Evolutionary conservation across 2,113 vertebrate genomes (phyloP), one percentile per base, ranked within the genome.

Genomic region (Pseudorhombus dupliciocellatus): DNA sequence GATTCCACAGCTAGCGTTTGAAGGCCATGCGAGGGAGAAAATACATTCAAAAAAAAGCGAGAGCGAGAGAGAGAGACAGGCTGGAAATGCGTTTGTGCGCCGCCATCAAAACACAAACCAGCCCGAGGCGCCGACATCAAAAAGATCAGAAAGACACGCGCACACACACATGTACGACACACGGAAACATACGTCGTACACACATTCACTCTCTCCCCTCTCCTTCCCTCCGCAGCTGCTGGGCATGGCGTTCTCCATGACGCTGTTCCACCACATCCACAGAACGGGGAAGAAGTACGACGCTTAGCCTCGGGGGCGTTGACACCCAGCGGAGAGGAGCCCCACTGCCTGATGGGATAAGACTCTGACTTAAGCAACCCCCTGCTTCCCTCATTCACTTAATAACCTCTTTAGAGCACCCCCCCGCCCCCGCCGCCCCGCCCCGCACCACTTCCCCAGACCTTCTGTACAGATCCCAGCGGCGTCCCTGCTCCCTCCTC

Each of bases 231-330:
- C 91, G 92, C 94, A 99, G 98, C 96, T 99, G 73, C 94, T 99
- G 84, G 98, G 96, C 75, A 99, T 99, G 98, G 98, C 96, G 40
- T 99, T 99, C 92, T 98, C 98, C 91, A 98, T 99, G 96, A 98
- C 95, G 7, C 94, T 99, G 53, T 99, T 98, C 92, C 98, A 99
- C 87, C 98, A 99, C 88, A 98, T 98, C 93, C 97, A 97, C 92
- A 95, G 96, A 93, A 97, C 96, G 55, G 97, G 96, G 77, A 99
- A 99, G 92, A 99, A 99, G 92, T 99, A 98, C 0, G 96, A 98
- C 4, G 98, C 98, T 74, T 99, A 95, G 94, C 91, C 28, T 2
- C 4, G 22, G 54, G 51, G 4, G 18, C 18, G 46, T 7, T 1
- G 68, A 54, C 53, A 26, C 25, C 62, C 34, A n/a, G 44, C 28